phyloP scores from a whole-genome alignment of 2,113 vertebrate species.

The Microtus richardsoni region DNA sequence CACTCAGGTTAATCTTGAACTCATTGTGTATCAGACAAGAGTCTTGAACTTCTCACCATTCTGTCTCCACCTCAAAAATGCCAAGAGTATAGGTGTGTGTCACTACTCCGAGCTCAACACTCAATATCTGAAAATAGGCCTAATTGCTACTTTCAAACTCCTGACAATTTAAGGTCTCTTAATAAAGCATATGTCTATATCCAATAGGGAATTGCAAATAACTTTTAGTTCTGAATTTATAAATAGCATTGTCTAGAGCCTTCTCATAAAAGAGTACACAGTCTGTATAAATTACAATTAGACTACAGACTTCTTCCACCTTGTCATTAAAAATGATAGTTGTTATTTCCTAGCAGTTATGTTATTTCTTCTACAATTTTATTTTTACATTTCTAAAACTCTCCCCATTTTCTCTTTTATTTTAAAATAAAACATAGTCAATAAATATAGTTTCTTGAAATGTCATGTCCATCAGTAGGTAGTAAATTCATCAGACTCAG shows the following conservation, averaged over 20 bases:
- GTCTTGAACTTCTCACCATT: not conserved
- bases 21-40: not conserved
- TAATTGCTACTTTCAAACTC: conserved; percentile 46
- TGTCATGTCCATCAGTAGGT: not conserved
- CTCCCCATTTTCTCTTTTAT: not conserved
- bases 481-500: not conserved
- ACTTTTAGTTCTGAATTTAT: conserved; percentile 30
- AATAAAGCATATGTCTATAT: conserved; percentile 58
- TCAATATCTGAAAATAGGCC: conserved; percentile 18
- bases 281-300: conserved; percentile 20
- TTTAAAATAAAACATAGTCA: not conserved
- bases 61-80: not conserved
- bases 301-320: not conserved
- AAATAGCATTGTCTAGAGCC: not conserved
- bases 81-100: not conserved
- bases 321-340: not conserved
- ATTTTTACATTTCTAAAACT: not conserved
- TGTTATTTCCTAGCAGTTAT: not conserved
- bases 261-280: not conserved
- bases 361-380: not conserved
- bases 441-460: not conserved
- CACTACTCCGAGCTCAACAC: not conserved
- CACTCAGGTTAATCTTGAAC: not conserved
- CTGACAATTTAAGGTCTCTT: conserved; percentile 28
- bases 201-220: not conserved